Evolutionary conservation across 2,797 vertebrate species (phyloP), one percentile per base, ranked within the genome.

Genomic region (Chaenodraco wilsoni): DNA sequence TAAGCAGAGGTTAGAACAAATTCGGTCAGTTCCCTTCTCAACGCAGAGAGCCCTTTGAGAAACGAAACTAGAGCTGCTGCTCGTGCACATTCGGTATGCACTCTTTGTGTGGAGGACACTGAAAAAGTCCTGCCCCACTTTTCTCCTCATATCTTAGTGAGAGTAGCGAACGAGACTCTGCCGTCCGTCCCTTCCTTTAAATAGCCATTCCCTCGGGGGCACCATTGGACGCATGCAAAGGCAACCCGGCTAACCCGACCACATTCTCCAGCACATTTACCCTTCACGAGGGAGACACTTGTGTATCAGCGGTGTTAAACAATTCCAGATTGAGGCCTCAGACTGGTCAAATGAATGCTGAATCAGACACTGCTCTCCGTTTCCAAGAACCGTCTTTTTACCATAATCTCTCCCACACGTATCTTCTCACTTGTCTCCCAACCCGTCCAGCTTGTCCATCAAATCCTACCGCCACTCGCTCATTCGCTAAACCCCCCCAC

Each of bases 101-200:
- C 52, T 2, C 60, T 78, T 62, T 66, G 69, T 16, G 46, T 78
- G 81, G 86, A 91, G 91, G 88, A 90, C 85, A 65, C 62, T 41
- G 84, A 48, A 84, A 78, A 78, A 70, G 89, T 87, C 82, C 91
- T 93, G 91, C 78, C 89, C 92, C 89, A 93, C 86, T 93, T 93
- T 78, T 77, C 83, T 76, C 81, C 86, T 90, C 69, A 9, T 89
- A 77, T 87, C 89, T 89, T 82, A 43, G 82, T 68, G 68, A 76
- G 79, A 81, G 73, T 60, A 79, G 70, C 67, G 78, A 77, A 76
- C 75, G 72, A 89, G 81, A 79, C 68, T 76, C 66, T 85, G 80
- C 86, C 78, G 85, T 84, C 87, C 61, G 62, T 87, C 82, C 84
- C 80, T 78, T 77, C 69, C 93, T 92, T 94, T 92, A 94, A 94